Evolutionary conservation across 1,140 invertebrate genomes (phyloP).

Genomic region (Notospermus geniculatus): DNA sequence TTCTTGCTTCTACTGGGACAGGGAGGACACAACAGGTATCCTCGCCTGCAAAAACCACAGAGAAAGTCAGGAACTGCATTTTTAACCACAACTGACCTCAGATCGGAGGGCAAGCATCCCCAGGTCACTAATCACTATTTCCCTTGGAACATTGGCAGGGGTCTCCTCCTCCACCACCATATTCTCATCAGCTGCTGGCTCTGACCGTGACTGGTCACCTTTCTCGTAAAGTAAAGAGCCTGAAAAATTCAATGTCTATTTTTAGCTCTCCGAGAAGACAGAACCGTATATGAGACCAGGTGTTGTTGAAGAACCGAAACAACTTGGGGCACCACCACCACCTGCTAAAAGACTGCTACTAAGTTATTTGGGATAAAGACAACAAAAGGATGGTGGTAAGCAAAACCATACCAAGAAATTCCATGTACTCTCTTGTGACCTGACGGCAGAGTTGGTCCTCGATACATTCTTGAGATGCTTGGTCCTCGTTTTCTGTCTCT

Average conservation of each 20-base stretch:
- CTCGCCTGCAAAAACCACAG: too few relatives aligned
- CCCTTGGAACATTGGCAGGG: slow-evolving; percentile 61
- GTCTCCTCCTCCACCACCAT: slow-evolving; percentile 66
- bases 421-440: slow-evolving; percentile 82
- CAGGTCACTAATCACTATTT: slow-evolving; percentile 69
- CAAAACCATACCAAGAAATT: slow-evolving; percentile 67
- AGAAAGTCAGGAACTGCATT: too few relatives aligned
- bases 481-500: slow-evolving; percentile 61
- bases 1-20: too few relatives aligned
- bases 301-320: too few relatives aligned
- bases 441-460: slow-evolving; percentile 84
- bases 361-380: slow-evolving; percentile 2
- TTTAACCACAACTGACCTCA: slow-evolving; percentile 57
- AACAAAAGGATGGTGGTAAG: slow-evolving; percentile 7
- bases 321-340: too few relatives aligned
- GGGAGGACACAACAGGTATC: too few relatives aligned
- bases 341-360: not conserved
- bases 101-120: slow-evolving; percentile 67
- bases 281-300: too few relatives aligned
- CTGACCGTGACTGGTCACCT: slow-evolving; percentile 5
- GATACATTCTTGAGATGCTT: slow-evolving; percentile 79
- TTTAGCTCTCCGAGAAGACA: too few relatives aligned
- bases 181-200: slow-evolving; percentile 57
- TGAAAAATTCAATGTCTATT: too few relatives aligned
- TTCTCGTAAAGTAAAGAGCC: slow-evolving; percentile 21